Conservation (phyloP, 2,113 vertebrate species). For the Sinocyclocheilus anshuiensis region DNA sequence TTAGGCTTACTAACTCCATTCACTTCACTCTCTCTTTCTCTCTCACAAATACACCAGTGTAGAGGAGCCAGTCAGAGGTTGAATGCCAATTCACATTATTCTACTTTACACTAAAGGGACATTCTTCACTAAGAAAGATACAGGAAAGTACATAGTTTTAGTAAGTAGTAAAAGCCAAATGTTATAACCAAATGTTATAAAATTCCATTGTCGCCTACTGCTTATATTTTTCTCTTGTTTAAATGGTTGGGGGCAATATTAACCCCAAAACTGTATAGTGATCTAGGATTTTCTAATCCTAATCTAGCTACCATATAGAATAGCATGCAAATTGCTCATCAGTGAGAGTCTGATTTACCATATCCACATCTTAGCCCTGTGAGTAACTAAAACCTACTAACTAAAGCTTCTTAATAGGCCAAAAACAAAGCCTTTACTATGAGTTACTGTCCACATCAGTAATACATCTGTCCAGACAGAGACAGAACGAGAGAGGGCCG, state of each 20-base stretch:
- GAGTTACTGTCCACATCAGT: constrained; percentile 19
- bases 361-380: neutral
- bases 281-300: neutral
- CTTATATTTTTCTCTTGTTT: neutral
- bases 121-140: neutral
- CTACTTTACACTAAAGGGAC: neutral
- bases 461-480: constrained; percentile 31
- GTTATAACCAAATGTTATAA: neutral
- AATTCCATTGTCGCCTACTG: neutral
- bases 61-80: neutral
- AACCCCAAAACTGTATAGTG: neutral
- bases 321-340: neutral
- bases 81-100: constrained; percentile 6
- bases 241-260: neutral
- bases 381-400: constrained; percentile 3
- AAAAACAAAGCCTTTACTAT: neutral
- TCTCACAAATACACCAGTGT: neutral
- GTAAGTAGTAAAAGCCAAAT: neutral
- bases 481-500: neutral
- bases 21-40: constrained; percentile 2
- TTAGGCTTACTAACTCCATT: constrained; percentile 36
- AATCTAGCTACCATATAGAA: constrained; percentile 10
- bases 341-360: neutral
- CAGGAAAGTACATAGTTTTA: neutral
- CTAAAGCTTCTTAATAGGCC: neutral